These are phyloP conservation scores for Rhizoglyphus robini DNA, from an alignment of 1,140 invertebrate genomes.

Conservation along the genomic window DNA sequence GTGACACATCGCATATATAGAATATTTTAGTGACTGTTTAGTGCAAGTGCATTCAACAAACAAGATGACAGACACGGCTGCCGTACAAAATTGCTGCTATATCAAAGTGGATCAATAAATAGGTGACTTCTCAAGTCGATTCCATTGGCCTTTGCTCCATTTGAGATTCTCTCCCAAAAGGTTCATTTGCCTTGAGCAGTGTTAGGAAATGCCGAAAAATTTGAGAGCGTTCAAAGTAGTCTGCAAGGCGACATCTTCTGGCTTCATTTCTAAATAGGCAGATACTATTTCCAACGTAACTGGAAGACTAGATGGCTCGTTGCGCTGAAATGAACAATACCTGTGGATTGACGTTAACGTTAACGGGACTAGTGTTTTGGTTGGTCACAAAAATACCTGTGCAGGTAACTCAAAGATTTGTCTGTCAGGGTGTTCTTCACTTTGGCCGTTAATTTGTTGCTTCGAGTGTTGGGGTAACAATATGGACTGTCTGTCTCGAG, in stretches of 20 bases:
- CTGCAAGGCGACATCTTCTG: conserved; percentile 76
- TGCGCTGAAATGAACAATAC: conserved; percentile 88
- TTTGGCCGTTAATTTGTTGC: conserved; percentile 69
- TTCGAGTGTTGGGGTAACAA: conserved; percentile 87
- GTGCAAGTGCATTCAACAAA: too few species aligned
- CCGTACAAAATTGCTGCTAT: too few species aligned
- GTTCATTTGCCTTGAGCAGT: too few species aligned
- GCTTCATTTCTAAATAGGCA: conserved; percentile 65
- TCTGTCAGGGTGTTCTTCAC: conserved; percentile 75
- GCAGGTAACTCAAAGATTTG: conserved; percentile 49
- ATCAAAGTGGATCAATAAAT: too few species aligned
- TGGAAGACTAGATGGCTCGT: conserved; percentile 84
- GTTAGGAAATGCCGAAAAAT: conserved; percentile 59
- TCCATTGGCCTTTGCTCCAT: too few species aligned
- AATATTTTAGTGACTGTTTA: too few species aligned
- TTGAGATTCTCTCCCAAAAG: too few species aligned
- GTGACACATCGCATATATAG: too few species aligned
- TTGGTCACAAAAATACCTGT: conserved; percentile 8
- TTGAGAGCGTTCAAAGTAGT: conserved; percentile 87
- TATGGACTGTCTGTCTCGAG: conserved; percentile 88
- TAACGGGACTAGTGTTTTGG: not conserved
- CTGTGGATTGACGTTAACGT: conserved; percentile 34
- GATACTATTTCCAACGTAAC: conserved; percentile 71
- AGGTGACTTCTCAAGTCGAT: too few species aligned
- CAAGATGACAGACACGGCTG: too few species aligned